phyloP scores from a whole-genome alignment of 2,797 vertebrate genomes.

The Spea hammondii region DNA sequence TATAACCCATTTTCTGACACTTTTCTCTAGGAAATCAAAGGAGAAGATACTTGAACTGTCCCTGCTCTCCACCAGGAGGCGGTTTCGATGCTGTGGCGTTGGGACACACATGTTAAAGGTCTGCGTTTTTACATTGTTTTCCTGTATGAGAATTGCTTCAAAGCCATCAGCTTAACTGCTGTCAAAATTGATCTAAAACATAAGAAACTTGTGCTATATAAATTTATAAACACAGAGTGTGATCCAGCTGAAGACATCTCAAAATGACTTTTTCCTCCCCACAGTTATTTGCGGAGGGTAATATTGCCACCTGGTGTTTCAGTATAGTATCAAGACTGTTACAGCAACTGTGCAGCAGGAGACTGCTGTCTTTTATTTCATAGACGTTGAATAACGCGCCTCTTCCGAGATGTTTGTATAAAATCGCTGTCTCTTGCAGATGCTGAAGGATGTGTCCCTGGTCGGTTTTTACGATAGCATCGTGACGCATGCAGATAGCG shows the following conservation, averaged over 20 bases:
- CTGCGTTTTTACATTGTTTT: background rate
- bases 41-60: constrained; percentile 18
- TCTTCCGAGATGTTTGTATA: no score
- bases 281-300: background rate
- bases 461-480: constrained; percentile 47
- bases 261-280: background rate
- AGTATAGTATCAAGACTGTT: background rate
- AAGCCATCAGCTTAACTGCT: background rate
- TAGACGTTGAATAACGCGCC: no score
- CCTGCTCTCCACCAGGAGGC: constrained; percentile 13
- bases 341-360: no score
- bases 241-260: background rate
- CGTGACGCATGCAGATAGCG: constrained; percentile 45
- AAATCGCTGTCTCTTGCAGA: constrained; percentile 16
- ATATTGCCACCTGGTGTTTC: background rate
- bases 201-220: background rate
- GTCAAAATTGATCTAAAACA: background rate
- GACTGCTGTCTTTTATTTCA: no score
- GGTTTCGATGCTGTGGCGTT: constrained; percentile 14
- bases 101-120: constrained; percentile 12
- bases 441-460: constrained; percentile 50
- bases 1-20: no score
- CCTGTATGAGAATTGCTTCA: background rate
- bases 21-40: constrained; percentile 16
- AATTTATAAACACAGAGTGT: background rate